Evolutionary conservation across 2,888 invertebrate genomes (phyloP).

Genomic region (Chrysina gloriosa): DNA sequence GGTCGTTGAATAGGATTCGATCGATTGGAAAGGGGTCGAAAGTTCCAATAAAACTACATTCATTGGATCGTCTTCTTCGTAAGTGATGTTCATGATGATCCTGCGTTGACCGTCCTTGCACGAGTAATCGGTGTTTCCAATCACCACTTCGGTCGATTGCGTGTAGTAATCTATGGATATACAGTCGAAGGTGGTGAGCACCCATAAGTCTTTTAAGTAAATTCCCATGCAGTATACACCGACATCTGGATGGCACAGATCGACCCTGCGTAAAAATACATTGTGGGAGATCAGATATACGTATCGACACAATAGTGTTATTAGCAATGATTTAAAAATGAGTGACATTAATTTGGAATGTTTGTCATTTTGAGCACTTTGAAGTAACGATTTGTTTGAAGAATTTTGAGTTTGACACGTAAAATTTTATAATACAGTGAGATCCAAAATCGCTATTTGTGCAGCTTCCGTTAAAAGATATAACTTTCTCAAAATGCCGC

Average conservation of each 20-base stretch:
- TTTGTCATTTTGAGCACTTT: too few relatives aligned
- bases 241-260: not conserved
- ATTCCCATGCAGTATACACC: conserved; percentile 5
- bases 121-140: not conserved
- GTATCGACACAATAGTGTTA: not conserved
- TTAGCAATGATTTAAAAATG: not conserved
- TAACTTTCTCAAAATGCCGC: too few relatives aligned
- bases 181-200: not conserved
- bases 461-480: too few relatives aligned
- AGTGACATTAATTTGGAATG: too few relatives aligned
- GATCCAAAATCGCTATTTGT: too few relatives aligned
- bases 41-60: not conserved
- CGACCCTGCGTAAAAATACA: not conserved
- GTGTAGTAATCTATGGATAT: not conserved
- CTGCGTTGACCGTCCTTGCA: not conserved
- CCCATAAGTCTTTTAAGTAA: conserved; percentile 9
- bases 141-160: not conserved
- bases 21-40: not conserved
- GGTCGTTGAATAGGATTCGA: not conserved
- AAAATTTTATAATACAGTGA: too few relatives aligned
- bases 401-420: too few relatives aligned
- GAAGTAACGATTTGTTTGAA: too few relatives aligned
- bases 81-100: not conserved
- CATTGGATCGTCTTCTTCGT: not conserved
- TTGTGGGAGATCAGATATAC: not conserved